Percentiles rank a stretch among this genome's conserved stretches.
Conservation (phyloP, 2,797 vertebrate genomes). For the Furcifer pardalis region DNA sequence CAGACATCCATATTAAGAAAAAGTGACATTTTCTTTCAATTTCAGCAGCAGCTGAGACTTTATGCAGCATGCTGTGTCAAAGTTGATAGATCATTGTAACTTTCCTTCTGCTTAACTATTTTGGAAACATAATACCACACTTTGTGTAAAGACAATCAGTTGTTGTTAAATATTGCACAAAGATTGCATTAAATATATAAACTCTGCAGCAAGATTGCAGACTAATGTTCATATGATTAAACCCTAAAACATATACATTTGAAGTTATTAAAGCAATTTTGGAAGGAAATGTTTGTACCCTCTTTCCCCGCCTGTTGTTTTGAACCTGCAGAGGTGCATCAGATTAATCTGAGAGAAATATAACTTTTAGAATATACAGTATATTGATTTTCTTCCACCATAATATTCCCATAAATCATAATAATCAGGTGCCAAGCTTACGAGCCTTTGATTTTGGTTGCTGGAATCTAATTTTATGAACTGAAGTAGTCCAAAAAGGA, state of each 20-base stretch:
- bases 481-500: slow-evolving; percentile 53
- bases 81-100: background rate
- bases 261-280: slow-evolving; percentile 30
- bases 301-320: slow-evolving; percentile 51
- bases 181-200: background rate
- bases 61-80: no score
- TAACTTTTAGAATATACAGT: slow-evolving; percentile 70
- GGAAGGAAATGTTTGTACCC: slow-evolving; percentile 41
- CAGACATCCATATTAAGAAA: no score
- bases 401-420: slow-evolving; percentile 75
- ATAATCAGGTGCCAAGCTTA: slow-evolving; percentile 61
- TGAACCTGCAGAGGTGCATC: slow-evolving; percentile 33
- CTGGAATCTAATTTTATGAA: slow-evolving; percentile 67
- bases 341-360: slow-evolving; percentile 66
- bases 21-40: no score
- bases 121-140: background rate
- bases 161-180: no score
- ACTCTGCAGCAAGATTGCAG: background rate
- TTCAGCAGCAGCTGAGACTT: no score
- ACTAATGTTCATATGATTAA: background rate
- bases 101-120: background rate
- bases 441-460: slow-evolving; percentile 68
- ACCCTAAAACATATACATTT: background rate
- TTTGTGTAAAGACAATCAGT: background rate
- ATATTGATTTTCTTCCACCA: slow-evolving; percentile 71